phyloP scores from a whole-genome alignment of 2,888 invertebrate genomes.

The Onchidella celtica region DNA sequence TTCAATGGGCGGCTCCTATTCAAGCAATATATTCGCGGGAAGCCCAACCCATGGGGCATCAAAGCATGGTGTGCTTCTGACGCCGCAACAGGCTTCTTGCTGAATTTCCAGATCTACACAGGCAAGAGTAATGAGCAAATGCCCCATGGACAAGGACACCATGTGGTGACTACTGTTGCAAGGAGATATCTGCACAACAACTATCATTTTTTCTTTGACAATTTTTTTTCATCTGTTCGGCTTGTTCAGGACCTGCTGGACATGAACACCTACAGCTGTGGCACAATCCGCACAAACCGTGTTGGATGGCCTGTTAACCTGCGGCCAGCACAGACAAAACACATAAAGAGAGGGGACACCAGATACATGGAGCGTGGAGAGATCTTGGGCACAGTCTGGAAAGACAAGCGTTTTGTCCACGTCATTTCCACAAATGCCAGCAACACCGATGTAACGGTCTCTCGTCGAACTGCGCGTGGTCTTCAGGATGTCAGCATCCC shows the following conservation, averaged over 20 bases:
- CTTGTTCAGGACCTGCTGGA: conserved; percentile 24
- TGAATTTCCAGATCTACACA: conserved; percentile 10
- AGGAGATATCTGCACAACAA: conserved; percentile 19
- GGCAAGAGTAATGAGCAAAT: background rate
- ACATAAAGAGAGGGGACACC: background rate
- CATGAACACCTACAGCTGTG: conserved; percentile 42
- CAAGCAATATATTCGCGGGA: background rate
- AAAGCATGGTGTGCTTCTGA: background rate
- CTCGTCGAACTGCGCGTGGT: background rate
- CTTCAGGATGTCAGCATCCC: background rate
- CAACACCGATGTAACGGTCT: background rate
- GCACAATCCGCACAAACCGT: conserved; percentile 38
- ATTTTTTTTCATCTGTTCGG: conserved; percentile 20
- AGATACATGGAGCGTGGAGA: conserved; percentile 22
- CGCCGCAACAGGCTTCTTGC: background rate
- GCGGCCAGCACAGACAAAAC: background rate
- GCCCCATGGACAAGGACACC: conserved; percentile 38
- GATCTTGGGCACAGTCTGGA: conserved; percentile 41
- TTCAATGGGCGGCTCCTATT: background rate
- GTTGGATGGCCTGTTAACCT: conserved; percentile 45
- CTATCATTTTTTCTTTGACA: conserved; percentile 29
- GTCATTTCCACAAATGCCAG: conserved; percentile 39
- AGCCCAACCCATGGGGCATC: background rate
- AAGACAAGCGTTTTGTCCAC: conserved; percentile 41
- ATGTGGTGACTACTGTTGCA: conserved; percentile 9